Evolutionary conservation across 2,888 invertebrate genomes (phyloP).

Genomic region (Acanthosepion pharaonis): DNA sequence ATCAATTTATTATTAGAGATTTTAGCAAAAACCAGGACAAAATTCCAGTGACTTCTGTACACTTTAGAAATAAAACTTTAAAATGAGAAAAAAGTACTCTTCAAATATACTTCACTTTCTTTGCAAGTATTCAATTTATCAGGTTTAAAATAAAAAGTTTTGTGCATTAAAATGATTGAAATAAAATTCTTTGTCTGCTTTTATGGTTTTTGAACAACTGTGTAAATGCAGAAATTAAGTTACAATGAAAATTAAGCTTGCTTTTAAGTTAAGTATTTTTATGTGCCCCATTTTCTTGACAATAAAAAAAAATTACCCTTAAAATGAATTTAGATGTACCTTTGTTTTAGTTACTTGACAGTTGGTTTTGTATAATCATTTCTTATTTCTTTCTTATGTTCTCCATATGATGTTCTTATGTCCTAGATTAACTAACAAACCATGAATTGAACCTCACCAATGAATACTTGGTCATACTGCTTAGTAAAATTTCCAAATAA

Average conservation of each 20-base stretch:
- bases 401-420: too few relatives aligned
- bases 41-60: too few relatives aligned
- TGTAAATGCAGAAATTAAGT: not conserved
- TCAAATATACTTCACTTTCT: not conserved
- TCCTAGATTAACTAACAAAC: too few relatives aligned
- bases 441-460: too few relatives aligned
- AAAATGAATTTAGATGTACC: too few relatives aligned
- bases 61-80: not conserved
- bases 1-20: too few relatives aligned
- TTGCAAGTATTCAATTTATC: not conserved
- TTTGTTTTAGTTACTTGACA: too few relatives aligned
- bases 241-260: not conserved
- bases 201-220: not conserved
- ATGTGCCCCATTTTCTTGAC: not conserved
- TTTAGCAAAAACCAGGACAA: too few relatives aligned
- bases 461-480: too few relatives aligned
- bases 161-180: constrained; percentile 8
- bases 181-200: not conserved
- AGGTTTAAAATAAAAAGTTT: not conserved
- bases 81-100: not conserved
- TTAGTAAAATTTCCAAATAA: too few relatives aligned
- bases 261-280: not conserved
- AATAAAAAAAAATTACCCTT: not conserved
- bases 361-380: too few relatives aligned
- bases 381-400: too few relatives aligned